phyloP scores from a whole-genome alignment of 2,113 vertebrate species.

The Hemicordylus capensis region DNA sequence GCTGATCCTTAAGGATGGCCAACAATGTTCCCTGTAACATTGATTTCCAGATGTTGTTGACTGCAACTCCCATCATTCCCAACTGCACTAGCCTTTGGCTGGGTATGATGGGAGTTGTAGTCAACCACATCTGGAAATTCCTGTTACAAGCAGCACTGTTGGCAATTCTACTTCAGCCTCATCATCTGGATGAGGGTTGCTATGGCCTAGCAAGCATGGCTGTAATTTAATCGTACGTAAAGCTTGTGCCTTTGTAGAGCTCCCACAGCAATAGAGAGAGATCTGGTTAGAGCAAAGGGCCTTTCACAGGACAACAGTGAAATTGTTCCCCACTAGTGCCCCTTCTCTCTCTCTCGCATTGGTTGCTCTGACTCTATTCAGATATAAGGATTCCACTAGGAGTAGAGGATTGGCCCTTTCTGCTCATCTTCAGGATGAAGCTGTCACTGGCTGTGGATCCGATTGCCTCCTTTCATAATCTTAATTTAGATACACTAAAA shows the following conservation, averaged over 20 bases:
- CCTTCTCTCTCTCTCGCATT: neutral
- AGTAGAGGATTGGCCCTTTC: neutral
- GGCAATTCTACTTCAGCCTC: no score
- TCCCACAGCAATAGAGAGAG: neutral
- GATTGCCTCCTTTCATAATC: slow-evolving; percentile 14
- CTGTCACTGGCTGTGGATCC: neutral
- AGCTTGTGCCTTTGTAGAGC: neutral
- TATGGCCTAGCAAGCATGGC: neutral
- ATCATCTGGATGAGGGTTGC: neutral
- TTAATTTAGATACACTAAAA: slow-evolving; percentile 12
- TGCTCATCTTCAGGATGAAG: neutral
- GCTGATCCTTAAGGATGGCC: no score
- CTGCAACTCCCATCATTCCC: no score
- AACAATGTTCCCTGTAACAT: no score
- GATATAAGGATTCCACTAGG: neutral
- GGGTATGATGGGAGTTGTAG: no score
- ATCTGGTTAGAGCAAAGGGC: neutral
- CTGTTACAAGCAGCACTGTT: no score
- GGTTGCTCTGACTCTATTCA: neutral
- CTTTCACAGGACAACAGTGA: neutral
- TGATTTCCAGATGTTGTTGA: no score
- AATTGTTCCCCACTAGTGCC: no score
- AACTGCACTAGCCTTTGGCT: no score
- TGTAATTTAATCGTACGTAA: neutral
- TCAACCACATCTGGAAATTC: no score